These are phyloP conservation scores for Pardalotus punctatus DNA, from an alignment of 2,113 vertebrate genomes.

Conservation along the genomic window DNA sequence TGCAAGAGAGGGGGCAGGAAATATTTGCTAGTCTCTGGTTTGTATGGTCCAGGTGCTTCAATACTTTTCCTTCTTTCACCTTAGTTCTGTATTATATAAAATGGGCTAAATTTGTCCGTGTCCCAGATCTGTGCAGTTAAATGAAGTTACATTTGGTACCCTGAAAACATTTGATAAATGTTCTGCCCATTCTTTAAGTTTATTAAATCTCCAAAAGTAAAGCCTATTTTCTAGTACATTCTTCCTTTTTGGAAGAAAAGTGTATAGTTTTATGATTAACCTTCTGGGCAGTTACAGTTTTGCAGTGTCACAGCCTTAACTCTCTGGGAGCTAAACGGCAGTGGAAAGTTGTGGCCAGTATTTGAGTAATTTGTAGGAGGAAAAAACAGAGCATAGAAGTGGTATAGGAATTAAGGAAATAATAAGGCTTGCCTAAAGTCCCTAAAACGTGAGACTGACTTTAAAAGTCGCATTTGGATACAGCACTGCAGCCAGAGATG, in stretches of 20 bases:
- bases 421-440: not conserved
- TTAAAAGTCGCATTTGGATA: not conserved
- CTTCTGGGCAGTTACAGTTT: not conserved
- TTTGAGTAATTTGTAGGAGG: not conserved
- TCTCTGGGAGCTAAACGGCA: not conserved
- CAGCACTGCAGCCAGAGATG: not conserved
- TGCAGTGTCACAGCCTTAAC: not conserved
- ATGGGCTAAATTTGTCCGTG: not conserved
- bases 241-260: not conserved
- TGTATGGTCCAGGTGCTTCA: not conserved
- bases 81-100: not conserved
- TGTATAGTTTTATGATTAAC: constrained; percentile 20
- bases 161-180: not conserved
- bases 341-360: not conserved
- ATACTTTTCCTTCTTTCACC: not conserved
- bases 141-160: not conserved
- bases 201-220: not conserved
- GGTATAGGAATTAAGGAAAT: not conserved
- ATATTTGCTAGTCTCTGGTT: not conserved
- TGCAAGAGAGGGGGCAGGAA: not conserved
- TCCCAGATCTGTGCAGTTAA: not conserved
- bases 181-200: not conserved
- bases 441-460: not conserved
- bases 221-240: not conserved
- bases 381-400: not conserved